These are phyloP conservation scores for Anisognathus igniventris DNA, from an alignment of 2,797 vertebrate genomes.

Conservation along the genomic window DNA sequence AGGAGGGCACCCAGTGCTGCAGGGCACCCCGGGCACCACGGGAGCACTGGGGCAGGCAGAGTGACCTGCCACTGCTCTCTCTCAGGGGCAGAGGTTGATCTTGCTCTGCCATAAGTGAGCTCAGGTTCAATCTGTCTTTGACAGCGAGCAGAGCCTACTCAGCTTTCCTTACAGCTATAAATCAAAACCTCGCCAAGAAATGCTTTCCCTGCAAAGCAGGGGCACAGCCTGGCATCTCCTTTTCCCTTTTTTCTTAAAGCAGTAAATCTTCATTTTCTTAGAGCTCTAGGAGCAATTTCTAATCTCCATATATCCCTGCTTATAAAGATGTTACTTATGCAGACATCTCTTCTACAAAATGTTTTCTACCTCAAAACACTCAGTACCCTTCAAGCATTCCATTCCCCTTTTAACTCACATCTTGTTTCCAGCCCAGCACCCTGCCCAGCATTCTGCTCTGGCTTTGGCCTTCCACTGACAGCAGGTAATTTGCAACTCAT, in stretches of 20 bases:
- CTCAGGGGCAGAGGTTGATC: neutral
- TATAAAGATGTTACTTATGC: neutral
- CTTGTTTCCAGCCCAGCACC: neutral
- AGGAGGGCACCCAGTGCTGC: accelerated
- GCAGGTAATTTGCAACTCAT: neutral
- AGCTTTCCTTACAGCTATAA: neutral
- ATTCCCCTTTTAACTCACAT: neutral
- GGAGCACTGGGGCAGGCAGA: neutral
- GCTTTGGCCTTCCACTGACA: neutral
- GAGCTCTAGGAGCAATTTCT: neutral
- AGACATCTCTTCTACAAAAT: neutral
- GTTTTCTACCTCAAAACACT: neutral
- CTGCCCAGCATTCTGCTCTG: neutral
- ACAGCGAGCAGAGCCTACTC: neutral
- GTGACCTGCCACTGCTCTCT: accelerated
- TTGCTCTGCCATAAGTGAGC: accelerated
- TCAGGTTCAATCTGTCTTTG: neutral
- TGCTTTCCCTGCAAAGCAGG: neutral
- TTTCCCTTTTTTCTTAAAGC: neutral
- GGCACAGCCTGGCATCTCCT: neutral
- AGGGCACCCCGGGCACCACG: accelerated
- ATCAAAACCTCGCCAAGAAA: neutral
- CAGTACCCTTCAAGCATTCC: neutral
- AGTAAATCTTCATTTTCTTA: neutral
- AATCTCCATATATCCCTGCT: neutral